These are phyloP conservation scores for Umimayanthus chanpuru DNA, from an alignment of 92 coral and sea anemone species.

Conservation along the genomic window DNA sequence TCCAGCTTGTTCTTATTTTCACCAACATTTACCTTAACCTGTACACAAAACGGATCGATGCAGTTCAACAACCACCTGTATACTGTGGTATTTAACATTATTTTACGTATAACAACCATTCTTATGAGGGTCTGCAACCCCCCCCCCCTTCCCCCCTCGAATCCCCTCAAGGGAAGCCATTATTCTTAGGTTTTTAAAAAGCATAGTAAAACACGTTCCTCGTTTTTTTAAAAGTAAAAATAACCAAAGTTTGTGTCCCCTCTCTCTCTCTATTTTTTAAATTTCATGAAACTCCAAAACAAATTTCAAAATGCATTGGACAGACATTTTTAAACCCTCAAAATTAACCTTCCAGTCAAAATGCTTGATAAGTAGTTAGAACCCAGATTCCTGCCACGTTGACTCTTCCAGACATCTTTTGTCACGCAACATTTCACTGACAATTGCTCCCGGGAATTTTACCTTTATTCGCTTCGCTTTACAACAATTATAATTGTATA, in stretches of 20 bases:
- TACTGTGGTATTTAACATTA: constrained; percentile 6
- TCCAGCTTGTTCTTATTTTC: constrained; percentile 37
- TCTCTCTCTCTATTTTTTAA: neutral
- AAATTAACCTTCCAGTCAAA: neutral
- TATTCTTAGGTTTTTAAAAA: constrained; percentile 22
- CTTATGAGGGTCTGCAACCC: neutral
- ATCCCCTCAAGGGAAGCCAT: constrained; percentile 21
- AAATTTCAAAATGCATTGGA: constrained; percentile 9
- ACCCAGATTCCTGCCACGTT: constrained; percentile 6
- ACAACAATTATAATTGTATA: too few relatives aligned
- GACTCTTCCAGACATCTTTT: neutral
- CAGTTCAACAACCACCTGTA: constrained; percentile 26
- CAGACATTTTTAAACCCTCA: constrained; percentile 9
- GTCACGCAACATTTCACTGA: neutral
- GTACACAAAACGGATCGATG: constrained; percentile 9
- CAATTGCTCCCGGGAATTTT: constrained; percentile 3
- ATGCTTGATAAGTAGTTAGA: constrained; percentile 7
- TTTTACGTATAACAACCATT: neutral
- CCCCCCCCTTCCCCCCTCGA: constrained; percentile 9
- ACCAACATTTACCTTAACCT: constrained; percentile 49
- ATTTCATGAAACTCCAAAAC: constrained; percentile 1
- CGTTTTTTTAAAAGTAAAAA: too few relatives aligned
- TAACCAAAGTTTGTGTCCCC: neutral
- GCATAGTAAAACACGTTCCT: constrained; percentile 1
- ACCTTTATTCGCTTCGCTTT: too few relatives aligned